Evolutionary conservation across 2,888 invertebrate genomes (phyloP), one percentile per base, ranked within the genome.

Genomic region (Lycophotia porphyrea): DNA sequence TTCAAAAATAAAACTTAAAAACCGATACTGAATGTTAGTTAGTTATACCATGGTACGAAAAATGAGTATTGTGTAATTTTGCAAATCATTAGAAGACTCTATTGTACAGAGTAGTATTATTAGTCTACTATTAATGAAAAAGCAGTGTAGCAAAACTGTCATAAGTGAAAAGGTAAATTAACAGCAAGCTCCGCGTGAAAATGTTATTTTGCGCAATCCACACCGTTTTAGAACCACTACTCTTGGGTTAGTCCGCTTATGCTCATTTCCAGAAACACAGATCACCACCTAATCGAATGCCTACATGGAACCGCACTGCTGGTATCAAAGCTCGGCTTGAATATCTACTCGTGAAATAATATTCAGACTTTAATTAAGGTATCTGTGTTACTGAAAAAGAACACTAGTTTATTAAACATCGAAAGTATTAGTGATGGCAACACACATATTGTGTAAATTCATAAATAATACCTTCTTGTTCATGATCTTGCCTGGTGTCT

Each of bases 391-490:
- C 34, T 34, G 58, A 34, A 34, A 60, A 34, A 24, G 9, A 34
- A 60, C 63, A 39, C 34, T 34, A 60, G 21, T 63, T 39, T n/a
- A 2, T 21, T 18, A 69, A 44, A 44, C 61, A n/a, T 42, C 34
- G 49, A 69, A 79, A 64, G 55, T 58, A 76, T 84, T 78, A 82
- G 79, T 84, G 66, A 58, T 36, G 63, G 70, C 60, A 71, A 69
- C 66, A 80, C 69, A 63, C 52, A 65, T 67, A 80, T 72, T 74
- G 63, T 65, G 74, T 34, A 67, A 71, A 60, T 68, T 68, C n/a
- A 61, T 47, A 74, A 71, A 69, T 71, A 63, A 74, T 93, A 95
- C 95, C 95, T 95, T 95, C 87, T 90, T 66, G 65, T 66, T 90
- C 83, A 89, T 87, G 58, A 82, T 79, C 75, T 82, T 84, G 74